phyloP scores from a whole-genome alignment of 1,140 invertebrate species.

The Sminthurides bifidus region DNA sequence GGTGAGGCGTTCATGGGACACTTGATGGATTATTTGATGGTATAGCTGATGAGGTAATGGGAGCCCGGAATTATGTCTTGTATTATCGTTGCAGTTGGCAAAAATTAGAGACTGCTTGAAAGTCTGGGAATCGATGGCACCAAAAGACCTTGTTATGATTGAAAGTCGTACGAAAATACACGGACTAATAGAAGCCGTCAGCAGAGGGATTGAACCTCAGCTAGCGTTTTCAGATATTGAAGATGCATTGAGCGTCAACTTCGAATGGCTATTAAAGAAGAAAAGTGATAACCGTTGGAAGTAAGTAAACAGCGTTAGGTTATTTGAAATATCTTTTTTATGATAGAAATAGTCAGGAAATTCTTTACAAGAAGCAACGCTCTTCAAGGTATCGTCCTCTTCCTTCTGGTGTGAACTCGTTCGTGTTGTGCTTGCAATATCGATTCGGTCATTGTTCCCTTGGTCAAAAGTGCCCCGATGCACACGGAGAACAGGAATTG shows the following conservation, averaged over 20 bases:
- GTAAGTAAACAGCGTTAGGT: slow-evolving; percentile 2
- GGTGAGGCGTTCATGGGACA: slow-evolving; percentile 5
- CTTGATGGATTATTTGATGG: not conserved
- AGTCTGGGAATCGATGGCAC: slow-evolving; percentile 21
- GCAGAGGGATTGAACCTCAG: slow-evolving; percentile 24
- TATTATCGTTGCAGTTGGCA: slow-evolving; percentile 13
- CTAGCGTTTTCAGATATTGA: slow-evolving; percentile 28
- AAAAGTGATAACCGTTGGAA: slow-evolving; percentile 25
- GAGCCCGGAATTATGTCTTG: not conserved
- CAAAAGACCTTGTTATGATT: slow-evolving; percentile 26
- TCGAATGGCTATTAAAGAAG: slow-evolving; percentile 22
- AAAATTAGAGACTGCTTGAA: slow-evolving; percentile 19
- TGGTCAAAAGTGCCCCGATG: slow-evolving; percentile 35
- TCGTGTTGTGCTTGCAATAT: slow-evolving; percentile 29
- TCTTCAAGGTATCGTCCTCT: slow-evolving; percentile 21
- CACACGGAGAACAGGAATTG: slow-evolving; percentile 58
- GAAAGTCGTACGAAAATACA: slow-evolving; percentile 26
- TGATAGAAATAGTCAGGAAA: too few relatives aligned
- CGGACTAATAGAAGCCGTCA: slow-evolving; percentile 18
- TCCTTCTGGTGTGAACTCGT: slow-evolving; percentile 20
- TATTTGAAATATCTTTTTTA: not conserved
- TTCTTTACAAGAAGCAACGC: too few relatives aligned
- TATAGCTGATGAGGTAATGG: not conserved
- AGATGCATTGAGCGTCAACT: slow-evolving; percentile 21
- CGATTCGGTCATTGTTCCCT: slow-evolving; percentile 31